Percentiles rank a stretch among this genome's conserved stretches.
phyloP scores from a whole-genome alignment of 2,888 invertebrate species.

The Macaria liturata region DNA sequence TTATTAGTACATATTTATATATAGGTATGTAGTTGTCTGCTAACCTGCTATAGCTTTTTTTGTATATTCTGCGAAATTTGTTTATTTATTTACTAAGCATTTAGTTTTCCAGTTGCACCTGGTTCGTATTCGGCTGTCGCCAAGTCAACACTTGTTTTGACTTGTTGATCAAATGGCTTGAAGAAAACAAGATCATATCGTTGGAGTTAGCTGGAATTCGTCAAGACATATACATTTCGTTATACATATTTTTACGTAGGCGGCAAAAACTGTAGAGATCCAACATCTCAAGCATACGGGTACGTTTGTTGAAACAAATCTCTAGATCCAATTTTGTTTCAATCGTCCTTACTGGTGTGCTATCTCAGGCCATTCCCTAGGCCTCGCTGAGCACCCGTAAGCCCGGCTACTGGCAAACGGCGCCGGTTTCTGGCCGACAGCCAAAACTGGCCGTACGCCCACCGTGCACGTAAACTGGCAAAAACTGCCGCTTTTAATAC shows the following conservation, averaged over 20 bases:
- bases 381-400: constrained; percentile 40
- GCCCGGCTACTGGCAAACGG: constrained; percentile 49
- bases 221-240: neutral
- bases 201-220: neutral
- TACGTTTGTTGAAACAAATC: neutral
- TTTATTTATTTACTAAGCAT: too few relatives aligned
- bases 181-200: neutral
- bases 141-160: too few relatives aligned
- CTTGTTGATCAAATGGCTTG: too few relatives aligned
- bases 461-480: constrained; percentile 52
- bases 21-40: too few relatives aligned
- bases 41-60: too few relatives aligned
- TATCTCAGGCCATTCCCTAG: too few relatives aligned
- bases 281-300: neutral
- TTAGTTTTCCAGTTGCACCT: too few relatives aligned
- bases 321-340: neutral
- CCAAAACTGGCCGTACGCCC: constrained; percentile 53
- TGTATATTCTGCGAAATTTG: too few relatives aligned
- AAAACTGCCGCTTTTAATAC: constrained; percentile 45
- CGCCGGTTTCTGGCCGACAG: constrained; percentile 44
- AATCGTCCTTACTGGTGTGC: neutral
- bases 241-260: neutral
- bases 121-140: too few relatives aligned
- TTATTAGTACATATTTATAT: too few relatives aligned
- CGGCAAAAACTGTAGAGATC: neutral